Conservation (phyloP, 1,140 invertebrate species). For the Chironomus striatipennis region DNA sequence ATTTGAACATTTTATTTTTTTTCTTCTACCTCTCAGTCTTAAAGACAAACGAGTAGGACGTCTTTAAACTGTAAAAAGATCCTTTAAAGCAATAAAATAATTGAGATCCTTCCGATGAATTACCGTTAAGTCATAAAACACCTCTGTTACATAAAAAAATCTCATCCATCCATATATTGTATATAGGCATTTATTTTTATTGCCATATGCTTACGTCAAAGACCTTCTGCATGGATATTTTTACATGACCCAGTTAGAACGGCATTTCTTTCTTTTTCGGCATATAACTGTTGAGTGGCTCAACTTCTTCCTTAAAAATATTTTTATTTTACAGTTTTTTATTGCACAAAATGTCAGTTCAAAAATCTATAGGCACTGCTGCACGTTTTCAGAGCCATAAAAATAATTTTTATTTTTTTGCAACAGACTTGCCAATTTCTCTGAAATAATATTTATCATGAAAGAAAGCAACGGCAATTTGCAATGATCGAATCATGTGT, state of each 20-base stretch:
- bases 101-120: slow-evolving; percentile 2
- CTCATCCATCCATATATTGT: background rate
- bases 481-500: too few species aligned
- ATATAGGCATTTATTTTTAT: background rate
- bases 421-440: too few species aligned
- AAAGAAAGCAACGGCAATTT: background rate
- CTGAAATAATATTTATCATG: too few species aligned
- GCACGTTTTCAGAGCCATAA: too few species aligned
- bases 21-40: too few species aligned
- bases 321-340: too few species aligned
- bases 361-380: too few species aligned
- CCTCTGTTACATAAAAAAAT: background rate
- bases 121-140: slow-evolving; percentile 13
- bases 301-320: background rate
- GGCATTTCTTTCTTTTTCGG: slow-evolving; percentile 12
- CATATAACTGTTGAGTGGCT: background rate
- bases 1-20: too few species aligned
- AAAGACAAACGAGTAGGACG: too few species aligned
- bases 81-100: too few species aligned
- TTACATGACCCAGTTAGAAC: slow-evolving; percentile 15
- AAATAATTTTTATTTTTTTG: too few species aligned
- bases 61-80: too few species aligned
- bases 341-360: background rate
- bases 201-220: slow-evolving; percentile 1
- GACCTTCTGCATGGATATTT: background rate